phyloP scores from a whole-genome alignment of 2,888 invertebrate species.

The Acronicta aceris region DNA sequence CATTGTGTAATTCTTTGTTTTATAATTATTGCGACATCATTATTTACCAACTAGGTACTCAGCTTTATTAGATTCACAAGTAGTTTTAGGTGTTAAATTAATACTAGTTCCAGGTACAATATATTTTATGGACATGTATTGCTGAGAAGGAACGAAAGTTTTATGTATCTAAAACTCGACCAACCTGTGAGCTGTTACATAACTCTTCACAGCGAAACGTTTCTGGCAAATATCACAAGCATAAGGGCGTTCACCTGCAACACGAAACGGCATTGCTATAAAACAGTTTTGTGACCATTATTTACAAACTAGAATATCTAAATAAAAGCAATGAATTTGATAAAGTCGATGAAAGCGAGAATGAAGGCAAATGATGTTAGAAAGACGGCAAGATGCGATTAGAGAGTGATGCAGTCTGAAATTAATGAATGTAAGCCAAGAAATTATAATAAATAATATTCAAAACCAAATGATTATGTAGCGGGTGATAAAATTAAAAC shows the following conservation, averaged over 20 bases:
- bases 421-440: slow-evolving; percentile 81
- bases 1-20: no score
- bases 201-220: slow-evolving; percentile 94
- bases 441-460: slow-evolving; percentile 77
- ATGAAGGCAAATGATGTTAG: slow-evolving; percentile 79
- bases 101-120: no score
- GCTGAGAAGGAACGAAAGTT: no score
- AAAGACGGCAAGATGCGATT: slow-evolving; percentile 89
- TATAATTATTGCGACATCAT: no score
- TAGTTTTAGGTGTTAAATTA: no score
- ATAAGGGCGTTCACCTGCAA: slow-evolving; percentile 92
- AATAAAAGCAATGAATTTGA: slow-evolving; percentile 46
- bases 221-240: slow-evolving; percentile 94
- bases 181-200: slow-evolving; percentile 93
- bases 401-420: slow-evolving; percentile 81
- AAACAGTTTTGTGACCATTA: slow-evolving; percentile 9
- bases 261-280: slow-evolving; percentile 16
- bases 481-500: slow-evolving; percentile 71
- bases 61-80: no score
- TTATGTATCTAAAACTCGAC: slow-evolving; percentile 4
- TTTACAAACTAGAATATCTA: slow-evolving; percentile 20
- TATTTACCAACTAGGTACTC: no score
- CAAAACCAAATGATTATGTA: slow-evolving; percentile 80
- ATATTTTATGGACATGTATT: no score
- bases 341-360: slow-evolving; percentile 67